Conservation (phyloP, 2,113 vertebrate species). For the Mobula hypostoma region DNA sequence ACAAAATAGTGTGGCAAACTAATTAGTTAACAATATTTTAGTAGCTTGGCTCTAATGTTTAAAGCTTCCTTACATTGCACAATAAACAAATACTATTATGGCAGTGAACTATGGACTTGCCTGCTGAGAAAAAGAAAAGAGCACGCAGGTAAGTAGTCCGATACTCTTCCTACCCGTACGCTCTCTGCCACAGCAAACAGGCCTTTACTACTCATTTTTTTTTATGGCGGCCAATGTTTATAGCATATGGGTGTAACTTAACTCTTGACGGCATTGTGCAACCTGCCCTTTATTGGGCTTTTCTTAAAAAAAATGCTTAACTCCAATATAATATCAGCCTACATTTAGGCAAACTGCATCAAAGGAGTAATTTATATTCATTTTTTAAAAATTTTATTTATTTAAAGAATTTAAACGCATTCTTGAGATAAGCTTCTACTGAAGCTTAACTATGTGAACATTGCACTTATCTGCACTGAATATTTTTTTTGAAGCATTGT, state of each 20-base stretch:
- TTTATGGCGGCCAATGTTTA: background rate
- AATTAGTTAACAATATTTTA: constrained; percentile 78
- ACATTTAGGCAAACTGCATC: background rate
- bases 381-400: no score
- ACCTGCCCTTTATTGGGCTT: no score
- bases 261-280: background rate
- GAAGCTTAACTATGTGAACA: background rate
- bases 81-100: constrained; percentile 55
- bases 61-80: constrained; percentile 69
- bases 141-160: background rate
- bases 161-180: background rate
- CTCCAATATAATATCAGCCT: background rate
- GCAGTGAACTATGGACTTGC: constrained; percentile 37
- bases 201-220: background rate
- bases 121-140: constrained; percentile 18
- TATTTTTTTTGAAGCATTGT: background rate
- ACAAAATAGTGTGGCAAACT: constrained; percentile 68
- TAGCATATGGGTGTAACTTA: background rate
- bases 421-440: background rate
- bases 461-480: background rate
- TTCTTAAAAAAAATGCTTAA: background rate
- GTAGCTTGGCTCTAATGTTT: constrained; percentile 65
- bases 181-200: background rate
- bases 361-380: background rate
- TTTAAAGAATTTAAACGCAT: background rate